A percentile compares a stretch with the other conserved stretches of the same genome.
Conservation (phyloP, 2,113 vertebrate genomes). For the Vulpes ferrilata region DNA sequence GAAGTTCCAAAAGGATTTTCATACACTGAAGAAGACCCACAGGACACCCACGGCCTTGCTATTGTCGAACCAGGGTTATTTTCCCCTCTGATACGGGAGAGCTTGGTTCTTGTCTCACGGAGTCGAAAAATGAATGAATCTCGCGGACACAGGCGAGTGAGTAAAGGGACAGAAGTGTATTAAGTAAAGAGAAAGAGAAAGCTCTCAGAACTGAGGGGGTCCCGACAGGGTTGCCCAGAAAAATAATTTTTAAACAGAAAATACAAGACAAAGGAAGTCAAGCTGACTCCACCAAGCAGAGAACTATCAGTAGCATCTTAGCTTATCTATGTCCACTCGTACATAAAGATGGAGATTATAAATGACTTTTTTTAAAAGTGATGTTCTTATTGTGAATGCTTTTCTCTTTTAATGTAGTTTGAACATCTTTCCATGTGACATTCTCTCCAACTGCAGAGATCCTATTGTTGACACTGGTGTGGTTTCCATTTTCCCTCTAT, state of each 20-base stretch:
- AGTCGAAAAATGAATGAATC: too few species aligned
- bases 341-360: background rate
- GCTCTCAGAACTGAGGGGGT: too few species aligned
- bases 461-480: background rate
- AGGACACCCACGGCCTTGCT: background rate
- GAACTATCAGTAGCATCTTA: background rate
- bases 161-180: too few species aligned
- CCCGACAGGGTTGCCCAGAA: too few species aligned
- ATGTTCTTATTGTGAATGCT: background rate
- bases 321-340: background rate
- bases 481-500: background rate
- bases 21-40: background rate
- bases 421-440: background rate
- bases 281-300: background rate
- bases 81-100: background rate
- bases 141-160: too few species aligned
- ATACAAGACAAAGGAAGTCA: constrained; percentile 5
- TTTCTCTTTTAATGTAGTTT: background rate
- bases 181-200: too few species aligned
- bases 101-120: too few species aligned
- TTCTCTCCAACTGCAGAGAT: background rate
- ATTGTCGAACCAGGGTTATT: background rate
- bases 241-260: background rate
- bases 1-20: background rate
- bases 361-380: background rate